phyloP scores from a whole-genome alignment of 2,888 invertebrate species.

The Slavum lentiscoides region DNA sequence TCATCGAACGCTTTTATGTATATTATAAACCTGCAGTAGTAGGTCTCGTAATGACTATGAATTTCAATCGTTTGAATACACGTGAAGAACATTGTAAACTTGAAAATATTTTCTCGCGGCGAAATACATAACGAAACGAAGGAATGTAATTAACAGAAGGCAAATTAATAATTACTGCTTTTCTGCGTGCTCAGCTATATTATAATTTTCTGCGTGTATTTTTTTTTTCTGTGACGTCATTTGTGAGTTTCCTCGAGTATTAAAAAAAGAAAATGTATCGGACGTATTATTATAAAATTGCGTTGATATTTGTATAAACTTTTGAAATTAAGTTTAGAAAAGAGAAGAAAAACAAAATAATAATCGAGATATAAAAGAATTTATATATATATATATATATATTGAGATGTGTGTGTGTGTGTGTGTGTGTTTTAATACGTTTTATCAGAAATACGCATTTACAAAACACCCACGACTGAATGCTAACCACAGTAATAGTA shows the following conservation, averaged over 20 bases:
- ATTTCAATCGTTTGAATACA: neutral
- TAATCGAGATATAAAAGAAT: too few species aligned
- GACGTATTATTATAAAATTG: neutral
- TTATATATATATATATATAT: too few species aligned
- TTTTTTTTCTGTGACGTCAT: slow-evolving; percentile 35
- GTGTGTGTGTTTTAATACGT: too few species aligned
- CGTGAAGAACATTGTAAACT: neutral
- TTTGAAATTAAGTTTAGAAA: neutral
- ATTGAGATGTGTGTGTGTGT: too few species aligned
- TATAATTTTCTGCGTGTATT: slow-evolving; percentile 24
- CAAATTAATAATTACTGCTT: slow-evolving; percentile 39
- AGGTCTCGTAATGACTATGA: too few species aligned
- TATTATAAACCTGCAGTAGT: too few species aligned
- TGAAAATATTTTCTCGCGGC: too few species aligned
- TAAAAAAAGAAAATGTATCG: slow-evolving; percentile 4
- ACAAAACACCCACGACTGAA: too few species aligned
- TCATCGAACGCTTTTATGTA: too few species aligned
- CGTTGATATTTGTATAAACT: neutral
- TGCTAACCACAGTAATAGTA: too few species aligned
- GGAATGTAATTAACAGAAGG: slow-evolving; percentile 9
- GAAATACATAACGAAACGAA: neutral
- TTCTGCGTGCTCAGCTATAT: slow-evolving; percentile 15
- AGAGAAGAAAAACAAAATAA: too few species aligned
- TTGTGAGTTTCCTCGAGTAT: slow-evolving; percentile 10
- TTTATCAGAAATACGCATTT: too few species aligned